These are phyloP conservation scores for Yponomeuta malinellus DNA, from an alignment of 2,888 invertebrate genomes.

Conservation along the genomic window DNA sequence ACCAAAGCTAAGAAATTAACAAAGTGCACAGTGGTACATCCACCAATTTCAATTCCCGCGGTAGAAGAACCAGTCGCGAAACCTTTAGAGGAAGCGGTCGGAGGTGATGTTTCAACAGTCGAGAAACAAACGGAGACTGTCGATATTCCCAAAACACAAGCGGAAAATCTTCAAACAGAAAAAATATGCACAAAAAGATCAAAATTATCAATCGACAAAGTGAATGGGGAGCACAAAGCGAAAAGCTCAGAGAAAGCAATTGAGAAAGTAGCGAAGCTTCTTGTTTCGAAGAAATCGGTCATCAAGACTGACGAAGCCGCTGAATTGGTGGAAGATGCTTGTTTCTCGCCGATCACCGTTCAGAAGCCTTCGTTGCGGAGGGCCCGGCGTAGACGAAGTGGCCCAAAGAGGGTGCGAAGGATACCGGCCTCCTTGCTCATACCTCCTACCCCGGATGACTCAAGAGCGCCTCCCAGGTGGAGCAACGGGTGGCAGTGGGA, in stretches of 20 bases:
- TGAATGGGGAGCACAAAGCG: slow-evolving; percentile 34
- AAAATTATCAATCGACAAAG: slow-evolving; percentile 32
- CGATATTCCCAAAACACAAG: slow-evolving; percentile 4
- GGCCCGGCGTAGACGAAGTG: slow-evolving; percentile 28
- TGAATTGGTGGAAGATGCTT: slow-evolving; percentile 53
- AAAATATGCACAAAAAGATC: slow-evolving; percentile 36
- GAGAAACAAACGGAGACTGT: neutral
- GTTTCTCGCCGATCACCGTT: slow-evolving; percentile 31
- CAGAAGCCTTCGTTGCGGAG: slow-evolving; percentile 24
- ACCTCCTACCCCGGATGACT: slow-evolving; percentile 28
- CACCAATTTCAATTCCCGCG: neutral
- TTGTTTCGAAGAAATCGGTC: slow-evolving; percentile 62
- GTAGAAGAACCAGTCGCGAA: neutral
- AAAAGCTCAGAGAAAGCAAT: slow-evolving; percentile 58
- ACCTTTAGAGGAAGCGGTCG: slow-evolving; percentile 15
- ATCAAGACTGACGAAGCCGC: slow-evolving; percentile 60
- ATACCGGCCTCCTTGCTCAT: slow-evolving; percentile 18
- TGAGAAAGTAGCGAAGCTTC: slow-evolving; percentile 38
- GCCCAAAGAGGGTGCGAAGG: slow-evolving; percentile 27
- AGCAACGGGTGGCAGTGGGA: slow-evolving; percentile 96
- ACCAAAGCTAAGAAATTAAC: slow-evolving; percentile 10
- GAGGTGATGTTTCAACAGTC: slow-evolving; percentile 14
- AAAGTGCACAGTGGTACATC: slow-evolving; percentile 1
- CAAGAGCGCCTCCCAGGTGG: slow-evolving; percentile 76
- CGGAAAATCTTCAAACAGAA: slow-evolving; percentile 1